These are phyloP conservation scores for Okapia johnstoni DNA, from an alignment of 2,113 vertebrate species.

Conservation along the genomic window DNA sequence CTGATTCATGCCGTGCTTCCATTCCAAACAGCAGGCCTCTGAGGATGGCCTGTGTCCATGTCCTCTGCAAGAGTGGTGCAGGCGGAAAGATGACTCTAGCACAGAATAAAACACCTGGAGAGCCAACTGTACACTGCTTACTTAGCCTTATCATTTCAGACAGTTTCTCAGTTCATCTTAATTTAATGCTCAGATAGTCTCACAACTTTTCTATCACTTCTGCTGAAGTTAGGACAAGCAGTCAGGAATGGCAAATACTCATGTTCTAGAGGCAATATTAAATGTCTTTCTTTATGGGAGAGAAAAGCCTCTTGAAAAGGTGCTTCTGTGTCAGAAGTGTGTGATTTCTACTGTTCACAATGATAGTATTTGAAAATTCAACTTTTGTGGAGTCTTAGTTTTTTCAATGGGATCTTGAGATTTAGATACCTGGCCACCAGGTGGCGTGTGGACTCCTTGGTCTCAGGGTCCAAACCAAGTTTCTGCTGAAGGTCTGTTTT, in stretches of 20 bases:
- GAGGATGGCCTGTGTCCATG: neutral
- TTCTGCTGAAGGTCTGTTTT: neutral
- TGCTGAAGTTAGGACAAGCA: neutral
- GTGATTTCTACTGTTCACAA: neutral
- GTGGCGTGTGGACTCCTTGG: neutral
- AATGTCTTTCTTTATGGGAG: neutral
- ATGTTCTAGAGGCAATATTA: neutral
- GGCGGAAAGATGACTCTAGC: neutral
- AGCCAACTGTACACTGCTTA: neutral
- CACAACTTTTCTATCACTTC: neutral
- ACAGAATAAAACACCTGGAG: neutral
- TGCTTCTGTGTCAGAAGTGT: neutral
- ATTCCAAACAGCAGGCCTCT: neutral
- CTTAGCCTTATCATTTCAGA: neutral
- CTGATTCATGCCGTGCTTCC: accelerated
- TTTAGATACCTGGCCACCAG: neutral
- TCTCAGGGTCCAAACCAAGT: neutral
- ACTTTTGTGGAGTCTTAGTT: neutral
- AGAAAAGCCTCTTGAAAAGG: neutral
- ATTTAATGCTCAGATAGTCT: neutral
- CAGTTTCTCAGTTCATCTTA: neutral
- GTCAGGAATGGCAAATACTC: neutral
- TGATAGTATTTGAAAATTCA: neutral
- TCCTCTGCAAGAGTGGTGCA: neutral
- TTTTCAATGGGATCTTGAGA: neutral